These are phyloP conservation scores for Microdon myrmicae DNA, from an alignment of 2,888 invertebrate genomes.

Conservation along the genomic window DNA sequence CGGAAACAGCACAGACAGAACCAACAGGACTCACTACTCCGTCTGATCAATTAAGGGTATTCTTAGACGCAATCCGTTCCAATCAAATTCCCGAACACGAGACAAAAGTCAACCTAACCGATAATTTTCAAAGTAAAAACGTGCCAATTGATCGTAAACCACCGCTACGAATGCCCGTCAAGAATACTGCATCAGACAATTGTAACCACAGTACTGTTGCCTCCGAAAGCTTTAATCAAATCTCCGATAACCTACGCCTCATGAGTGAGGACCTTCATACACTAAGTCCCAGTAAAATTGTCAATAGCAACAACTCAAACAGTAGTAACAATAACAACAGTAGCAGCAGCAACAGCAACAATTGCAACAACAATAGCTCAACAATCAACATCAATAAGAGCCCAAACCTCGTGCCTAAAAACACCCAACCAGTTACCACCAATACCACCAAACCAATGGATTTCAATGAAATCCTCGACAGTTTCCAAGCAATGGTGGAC, in stretches of 20 bases:
- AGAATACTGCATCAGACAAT: conserved; percentile 55
- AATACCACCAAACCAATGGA: conserved; percentile 61
- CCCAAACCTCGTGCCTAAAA: conserved; percentile 54
- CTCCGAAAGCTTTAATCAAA: conserved; percentile 66
- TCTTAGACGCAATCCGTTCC: conserved; percentile 65
- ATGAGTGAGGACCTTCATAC: conserved; percentile 66
- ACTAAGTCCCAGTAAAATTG: conserved; percentile 61
- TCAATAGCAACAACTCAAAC: conserved; percentile 57
- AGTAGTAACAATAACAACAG: conserved; percentile 56
- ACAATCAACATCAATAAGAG: conserved; percentile 29
- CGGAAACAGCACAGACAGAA: conserved; percentile 47
- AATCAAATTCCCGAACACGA: conserved; percentile 64
- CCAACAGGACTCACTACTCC: conserved; percentile 62
- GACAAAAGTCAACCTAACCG: conserved; percentile 54
- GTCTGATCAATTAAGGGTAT: conserved; percentile 65
- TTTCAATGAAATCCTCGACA: conserved; percentile 66
- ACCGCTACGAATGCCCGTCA: conserved; percentile 2
- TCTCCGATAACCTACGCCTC: conserved; percentile 65
- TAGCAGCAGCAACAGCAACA: conserved; percentile 23
- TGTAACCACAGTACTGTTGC: conserved; percentile 62
- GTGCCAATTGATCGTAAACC: conserved; percentile 7
- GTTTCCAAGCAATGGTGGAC: conserved; percentile 66
- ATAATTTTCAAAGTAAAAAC: conserved; percentile 12
- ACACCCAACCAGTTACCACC: conserved; percentile 54
- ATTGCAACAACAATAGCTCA: too few species aligned